Base-by-base conservation (phyloP, 2,113 vertebrate genomes). In the Crotalus viridis region DNA sequence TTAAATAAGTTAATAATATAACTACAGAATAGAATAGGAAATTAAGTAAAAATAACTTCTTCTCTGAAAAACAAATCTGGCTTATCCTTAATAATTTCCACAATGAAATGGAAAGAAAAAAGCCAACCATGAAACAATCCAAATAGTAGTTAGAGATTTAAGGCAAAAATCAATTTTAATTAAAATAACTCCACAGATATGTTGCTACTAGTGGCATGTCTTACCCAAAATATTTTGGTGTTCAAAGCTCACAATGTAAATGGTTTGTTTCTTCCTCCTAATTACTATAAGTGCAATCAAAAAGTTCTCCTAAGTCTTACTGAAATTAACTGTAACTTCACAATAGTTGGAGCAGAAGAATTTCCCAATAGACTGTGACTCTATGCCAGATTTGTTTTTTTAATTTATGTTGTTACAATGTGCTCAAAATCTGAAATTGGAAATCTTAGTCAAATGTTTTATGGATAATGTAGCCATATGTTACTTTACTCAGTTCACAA, bases 161-260 rank as follows among this genome's bases (percentile, higher is more conserved):
- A 94, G 93, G 95, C 94, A 97, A 97, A 90, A 97, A 97, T 97
- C 97, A 97, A 97, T 97, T 98, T 97, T 97, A 97, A 98, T 97
- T 97, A 97, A 97, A 95, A 94, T n/a, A 95, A 93, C 91, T n/a
- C 57, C 5, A 21, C 24, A 92, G 59, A 64, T n/a, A 87, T 88
- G 57, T 87, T 88, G 88, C 52, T 74, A 48, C 48, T 74, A 88
- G 57, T 46, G 46, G 51, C 91, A 74, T 33, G 56, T 22, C n/a
- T 51, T 61, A 51, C 7, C 86, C 86, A 69, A 46, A 52, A 54
- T 59, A 92, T 88, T 92, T 92, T 26, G 86, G 33, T 43, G 22
- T 61, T 24, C 21, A 39, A 69, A 59, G 48, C 21, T 69, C 57
- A 92, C 69, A 92, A 74, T 88, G 10, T 10, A 21, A 69, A 69